Base-by-base conservation (phyloP, 2,888 invertebrate species). In the Lottia gigantea region DNA sequence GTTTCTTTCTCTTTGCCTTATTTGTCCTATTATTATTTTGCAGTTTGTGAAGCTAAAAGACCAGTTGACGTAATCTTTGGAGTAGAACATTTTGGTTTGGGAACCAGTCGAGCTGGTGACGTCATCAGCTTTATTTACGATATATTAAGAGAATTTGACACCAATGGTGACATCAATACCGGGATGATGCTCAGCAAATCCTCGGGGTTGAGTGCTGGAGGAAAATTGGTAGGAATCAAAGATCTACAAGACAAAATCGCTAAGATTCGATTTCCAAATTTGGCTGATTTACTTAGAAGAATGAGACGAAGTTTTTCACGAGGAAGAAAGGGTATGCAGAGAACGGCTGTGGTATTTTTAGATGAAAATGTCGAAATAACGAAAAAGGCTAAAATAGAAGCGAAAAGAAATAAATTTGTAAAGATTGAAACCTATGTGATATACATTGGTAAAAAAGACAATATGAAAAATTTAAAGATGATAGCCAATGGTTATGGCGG, bases 391-490 rank as follows among this genome's bases (percentile, higher is more conserved):
- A 62, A 72, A 46, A 31, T 49, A 2, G 71, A 70, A 14, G 71
- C 74, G 19, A 67, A 66, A 15, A 14, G 46, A 46, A 68, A 68
- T 64, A 70, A 66, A 45, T 62, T 55, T 14, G 15, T 31, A 49
- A 74, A 74, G 70, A 49, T 74, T 45, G 74, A 74, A 46, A 74
- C 74, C 1, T 74, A 72, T 26, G 74, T 74, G 15, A 70, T 74
- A 2, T 71, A 71, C 31, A 66, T 74, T 31, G 72, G 68, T 8
- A 47, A 61, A 31, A 55, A 64, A n/a, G 46, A 62, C 49, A 61
- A 40, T 31, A 62, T 47, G 14, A 1, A 2, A 19, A 64, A 63
- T 40, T 55, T 64, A 26, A 64, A 46, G 31, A 63, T 63, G 61
- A 45, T 74, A n/a, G 31, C 14, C 14, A 61, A 67, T 55, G 74